These are phyloP conservation scores for Aspidoscelis tigris DNA, from an alignment of 2,113 vertebrate species.

Conservation along the genomic window DNA sequence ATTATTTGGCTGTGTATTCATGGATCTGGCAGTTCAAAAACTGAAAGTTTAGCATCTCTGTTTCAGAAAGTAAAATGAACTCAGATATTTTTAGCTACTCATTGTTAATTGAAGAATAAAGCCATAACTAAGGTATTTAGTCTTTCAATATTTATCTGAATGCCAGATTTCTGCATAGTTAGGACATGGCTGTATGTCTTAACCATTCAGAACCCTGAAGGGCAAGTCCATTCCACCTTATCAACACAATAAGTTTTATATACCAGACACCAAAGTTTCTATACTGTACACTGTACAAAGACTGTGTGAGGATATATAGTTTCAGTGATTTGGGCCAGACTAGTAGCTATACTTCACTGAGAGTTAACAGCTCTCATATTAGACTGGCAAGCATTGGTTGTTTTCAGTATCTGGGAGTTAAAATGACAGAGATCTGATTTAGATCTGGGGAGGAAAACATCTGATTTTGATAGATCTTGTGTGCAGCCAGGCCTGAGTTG, in stretches of 20 bases:
- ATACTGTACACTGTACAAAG: neutral
- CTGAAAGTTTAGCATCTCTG: constrained; percentile 58
- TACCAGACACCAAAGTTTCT: constrained; percentile 34
- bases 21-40: constrained; percentile 60
- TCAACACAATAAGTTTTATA: constrained; percentile 29
- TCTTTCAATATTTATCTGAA: constrained; percentile 60
- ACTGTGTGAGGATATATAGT: neutral
- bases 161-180: constrained; percentile 68
- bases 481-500: neutral
- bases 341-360: neutral
- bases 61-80: constrained; percentile 72
- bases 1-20: constrained; percentile 66
- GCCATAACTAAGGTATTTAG: constrained; percentile 74
- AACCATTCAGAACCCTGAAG: constrained; percentile 50
- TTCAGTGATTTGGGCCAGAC: neutral
- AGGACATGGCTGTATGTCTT: constrained; percentile 60
- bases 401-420: neutral
- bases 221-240: constrained; percentile 59
- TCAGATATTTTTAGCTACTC: constrained; percentile 76
- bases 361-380: neutral
- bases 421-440: rapidly evolving
- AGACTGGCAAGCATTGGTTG: neutral
- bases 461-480: neutral
- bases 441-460: neutral
- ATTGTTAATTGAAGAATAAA: constrained; percentile 75